Base-by-base conservation (phyloP, 2,888 invertebrate species). In the Craniophora ligustri region DNA sequence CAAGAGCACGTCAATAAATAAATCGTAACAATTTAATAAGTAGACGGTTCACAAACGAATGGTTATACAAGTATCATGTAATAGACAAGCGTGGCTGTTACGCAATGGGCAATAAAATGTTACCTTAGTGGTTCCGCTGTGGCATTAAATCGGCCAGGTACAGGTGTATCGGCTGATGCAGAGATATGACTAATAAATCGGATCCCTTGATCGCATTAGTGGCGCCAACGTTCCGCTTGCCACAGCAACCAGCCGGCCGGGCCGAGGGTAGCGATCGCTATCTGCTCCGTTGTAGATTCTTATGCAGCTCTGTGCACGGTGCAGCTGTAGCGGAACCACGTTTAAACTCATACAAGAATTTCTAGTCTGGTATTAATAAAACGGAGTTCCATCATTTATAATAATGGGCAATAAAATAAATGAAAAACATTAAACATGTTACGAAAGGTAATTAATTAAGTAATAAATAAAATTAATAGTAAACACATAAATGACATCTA, bases 161-260 rank as follows among this genome's bases (percentile, higher is more conserved):
- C 87, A 87, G 85, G 87, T 88, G 86, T 84, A 87, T 79, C 73
- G 76, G 67, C 67, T 76, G 85, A 88, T 88, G 82, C 64, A 71
- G 76, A 85, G 91, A 88, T 89, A 88, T 79, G 78, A 79, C 78
- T 79, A 84, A 88, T 89, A 89, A 89, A 91, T 91, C 86, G 81
- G 80, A 86, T 84, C 73, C 76, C 83, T 78, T 82, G 86, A 85
- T 85, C 85, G 85, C 81, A 85, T 85, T 85, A 84, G 84, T 83
- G 91, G 91, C 91, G 92, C 90, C 91, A 86, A 81, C 83, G 84
- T 83, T 84, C 84, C 84, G 84, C 80, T 83, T 75, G 75, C 70
- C 61, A 69, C 67, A 72, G 67, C 55, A 68, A 61, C 31, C 36
- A 28, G 26, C 46, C 49, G 70, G 30, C 48, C 66, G 67, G 67